Evolutionary conservation across 2,113 vertebrate species (phyloP).

Genomic region (Ammodytes marinus): DNA sequence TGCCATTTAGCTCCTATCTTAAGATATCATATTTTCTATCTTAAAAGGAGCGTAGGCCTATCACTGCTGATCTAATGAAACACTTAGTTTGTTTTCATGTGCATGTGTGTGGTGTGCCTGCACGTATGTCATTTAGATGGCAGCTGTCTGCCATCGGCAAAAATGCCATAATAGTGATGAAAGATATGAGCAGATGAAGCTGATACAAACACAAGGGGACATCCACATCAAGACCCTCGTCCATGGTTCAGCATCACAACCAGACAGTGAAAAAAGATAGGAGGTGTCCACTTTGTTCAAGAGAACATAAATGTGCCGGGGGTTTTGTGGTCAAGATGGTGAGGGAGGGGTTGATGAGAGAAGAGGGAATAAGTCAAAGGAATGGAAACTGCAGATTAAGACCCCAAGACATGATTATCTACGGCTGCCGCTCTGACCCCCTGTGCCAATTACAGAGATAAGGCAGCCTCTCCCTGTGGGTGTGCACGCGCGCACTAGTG

Average conservation of each 20-base stretch:
- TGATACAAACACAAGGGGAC: slow-evolving; percentile 37
- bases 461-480: slow-evolving; percentile 37
- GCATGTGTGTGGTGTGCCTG: neutral
- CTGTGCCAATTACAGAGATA: slow-evolving; percentile 75
- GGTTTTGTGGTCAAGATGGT: slow-evolving; percentile 1
- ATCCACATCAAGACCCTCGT: slow-evolving; percentile 24
- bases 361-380: slow-evolving; percentile 17
- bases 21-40: slow-evolving; percentile 69
- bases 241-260: slow-evolving; percentile 35
- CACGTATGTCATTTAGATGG: slow-evolving; percentile 16
- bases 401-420: slow-evolving; percentile 69
- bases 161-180: slow-evolving; percentile 27
- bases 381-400: slow-evolving; percentile 47
- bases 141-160: slow-evolving; percentile 23
- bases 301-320: neutral
- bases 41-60: slow-evolving; percentile 55
- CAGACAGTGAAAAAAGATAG: neutral
- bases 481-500: slow-evolving; percentile 4
- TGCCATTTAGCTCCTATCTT: slow-evolving; percentile 66
- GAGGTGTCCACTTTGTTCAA: slow-evolving; percentile 2
- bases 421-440: slow-evolving; percentile 65
- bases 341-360: neutral
- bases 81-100: neutral
- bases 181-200: slow-evolving; percentile 31
- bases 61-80: slow-evolving; percentile 63